Percentiles rank a stretch among this genome's conserved stretches.
Conservation (phyloP, 2,797 vertebrate genomes). For the Ibycter americanus region DNA sequence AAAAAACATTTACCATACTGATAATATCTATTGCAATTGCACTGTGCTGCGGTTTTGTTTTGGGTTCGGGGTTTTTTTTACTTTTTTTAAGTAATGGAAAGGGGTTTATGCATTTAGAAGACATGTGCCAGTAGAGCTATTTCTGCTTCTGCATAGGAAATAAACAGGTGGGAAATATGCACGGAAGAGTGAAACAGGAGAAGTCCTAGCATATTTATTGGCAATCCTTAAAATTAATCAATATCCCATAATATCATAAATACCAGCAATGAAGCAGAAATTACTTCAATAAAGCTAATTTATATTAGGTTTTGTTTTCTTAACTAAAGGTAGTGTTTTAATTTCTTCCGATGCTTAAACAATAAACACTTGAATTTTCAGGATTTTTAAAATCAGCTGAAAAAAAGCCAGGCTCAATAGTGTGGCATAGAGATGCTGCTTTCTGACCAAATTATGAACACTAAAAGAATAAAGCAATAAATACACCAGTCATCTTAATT, state of each 20-base stretch:
- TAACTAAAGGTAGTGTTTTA: background rate
- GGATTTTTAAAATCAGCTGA: background rate
- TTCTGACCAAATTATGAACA: background rate
- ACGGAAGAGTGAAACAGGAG: background rate
- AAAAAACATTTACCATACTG: conserved; percentile 16
- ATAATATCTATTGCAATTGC: background rate
- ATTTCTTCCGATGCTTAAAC: background rate
- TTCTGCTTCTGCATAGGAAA: background rate
- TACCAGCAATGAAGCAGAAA: background rate
- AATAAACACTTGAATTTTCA: background rate
- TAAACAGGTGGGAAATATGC: background rate
- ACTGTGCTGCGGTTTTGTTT: background rate
- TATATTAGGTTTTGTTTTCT: background rate
- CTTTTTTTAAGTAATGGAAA: background rate
- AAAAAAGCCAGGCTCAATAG: background rate
- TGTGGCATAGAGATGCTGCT: background rate
- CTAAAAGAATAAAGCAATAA: background rate
- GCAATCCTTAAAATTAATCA: background rate
- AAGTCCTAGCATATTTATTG: background rate
- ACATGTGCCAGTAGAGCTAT: background rate
- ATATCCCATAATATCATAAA: background rate
- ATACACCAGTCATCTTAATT: background rate
- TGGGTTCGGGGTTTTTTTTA: too few species aligned
- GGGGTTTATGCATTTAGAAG: background rate
- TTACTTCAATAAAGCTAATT: background rate